Conservation (phyloP, 2,113 vertebrate genomes). For the Microtus pennsylvanicus region DNA sequence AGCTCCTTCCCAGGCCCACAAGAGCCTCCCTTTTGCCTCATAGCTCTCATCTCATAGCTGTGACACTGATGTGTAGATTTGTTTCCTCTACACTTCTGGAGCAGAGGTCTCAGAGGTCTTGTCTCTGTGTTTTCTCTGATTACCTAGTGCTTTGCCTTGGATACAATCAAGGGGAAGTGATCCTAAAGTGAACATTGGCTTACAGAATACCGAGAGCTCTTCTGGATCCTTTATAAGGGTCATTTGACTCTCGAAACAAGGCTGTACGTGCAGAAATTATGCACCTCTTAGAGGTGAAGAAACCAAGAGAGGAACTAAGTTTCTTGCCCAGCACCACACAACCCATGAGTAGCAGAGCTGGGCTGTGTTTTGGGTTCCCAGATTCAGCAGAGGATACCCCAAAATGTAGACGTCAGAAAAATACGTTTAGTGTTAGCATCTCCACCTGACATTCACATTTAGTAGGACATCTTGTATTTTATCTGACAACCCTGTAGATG, state of each 20-base stretch:
- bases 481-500: background rate
- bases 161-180: background rate
- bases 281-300: background rate
- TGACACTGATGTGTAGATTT: background rate
- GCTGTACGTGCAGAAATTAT: background rate
- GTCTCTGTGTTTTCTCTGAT: background rate
- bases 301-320: background rate
- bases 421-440: background rate
- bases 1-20: fast-evolving
- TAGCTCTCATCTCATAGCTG: fast-evolving
- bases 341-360: background rate
- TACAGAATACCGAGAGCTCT: background rate
- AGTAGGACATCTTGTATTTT: background rate
- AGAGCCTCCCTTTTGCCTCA: background rate
- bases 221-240: background rate
- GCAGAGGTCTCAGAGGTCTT: background rate
- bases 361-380: background rate
- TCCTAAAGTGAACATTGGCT: too few species aligned
- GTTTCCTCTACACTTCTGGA: background rate
- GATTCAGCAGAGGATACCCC: background rate
- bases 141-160: background rate
- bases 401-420: background rate
- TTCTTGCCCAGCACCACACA: background rate
- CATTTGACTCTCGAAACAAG: background rate
- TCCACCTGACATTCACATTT: background rate